A percentile compares a stretch with the other conserved stretches of the same genome.
Conservation (phyloP, 1,140 invertebrate genomes). For the Centruroides sculpturatus region DNA sequence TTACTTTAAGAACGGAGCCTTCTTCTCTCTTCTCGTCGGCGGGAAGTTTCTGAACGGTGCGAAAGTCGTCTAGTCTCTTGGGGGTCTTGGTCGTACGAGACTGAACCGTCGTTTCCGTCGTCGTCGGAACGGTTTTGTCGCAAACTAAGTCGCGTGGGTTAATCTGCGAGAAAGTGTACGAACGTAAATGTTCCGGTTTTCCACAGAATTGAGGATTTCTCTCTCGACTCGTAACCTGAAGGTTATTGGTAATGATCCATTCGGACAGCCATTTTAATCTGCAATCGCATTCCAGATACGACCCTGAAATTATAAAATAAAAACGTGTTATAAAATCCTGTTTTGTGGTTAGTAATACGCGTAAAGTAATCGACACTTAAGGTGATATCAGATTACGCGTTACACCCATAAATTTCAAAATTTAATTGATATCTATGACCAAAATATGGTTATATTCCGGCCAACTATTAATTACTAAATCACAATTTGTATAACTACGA, state of each 20-base stretch:
- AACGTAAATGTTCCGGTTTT: conserved; percentile 54
- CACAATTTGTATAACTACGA: too few relatives aligned
- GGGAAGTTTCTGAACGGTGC: neutral
- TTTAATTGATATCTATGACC: too few relatives aligned
- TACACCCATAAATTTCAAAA: too few relatives aligned
- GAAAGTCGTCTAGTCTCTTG: neutral
- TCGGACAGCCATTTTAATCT: conserved; percentile 71
- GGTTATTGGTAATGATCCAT: conserved; percentile 69
- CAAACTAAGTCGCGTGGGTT: conserved; percentile 40
- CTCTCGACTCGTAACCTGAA: conserved; percentile 73
- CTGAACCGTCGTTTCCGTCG: conserved; percentile 4
- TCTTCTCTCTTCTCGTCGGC: neutral
- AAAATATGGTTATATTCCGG: too few relatives aligned
- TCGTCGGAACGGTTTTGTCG: conserved; percentile 12
- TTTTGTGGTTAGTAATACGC: too few relatives aligned
- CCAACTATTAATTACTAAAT: too few relatives aligned
- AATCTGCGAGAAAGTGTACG: conserved; percentile 71
- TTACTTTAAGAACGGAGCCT: neutral
- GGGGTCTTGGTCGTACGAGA: conserved; percentile 12
- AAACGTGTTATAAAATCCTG: too few relatives aligned
- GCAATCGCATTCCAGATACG: conserved; percentile 78
- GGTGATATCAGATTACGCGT: too few relatives aligned
- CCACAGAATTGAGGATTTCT: conserved; percentile 89
- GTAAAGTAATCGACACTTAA: too few relatives aligned
- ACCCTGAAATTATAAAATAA: conserved; percentile 31